Conservation (phyloP, 2,888 invertebrate species). For the Allophyes oxyacanthae region DNA sequence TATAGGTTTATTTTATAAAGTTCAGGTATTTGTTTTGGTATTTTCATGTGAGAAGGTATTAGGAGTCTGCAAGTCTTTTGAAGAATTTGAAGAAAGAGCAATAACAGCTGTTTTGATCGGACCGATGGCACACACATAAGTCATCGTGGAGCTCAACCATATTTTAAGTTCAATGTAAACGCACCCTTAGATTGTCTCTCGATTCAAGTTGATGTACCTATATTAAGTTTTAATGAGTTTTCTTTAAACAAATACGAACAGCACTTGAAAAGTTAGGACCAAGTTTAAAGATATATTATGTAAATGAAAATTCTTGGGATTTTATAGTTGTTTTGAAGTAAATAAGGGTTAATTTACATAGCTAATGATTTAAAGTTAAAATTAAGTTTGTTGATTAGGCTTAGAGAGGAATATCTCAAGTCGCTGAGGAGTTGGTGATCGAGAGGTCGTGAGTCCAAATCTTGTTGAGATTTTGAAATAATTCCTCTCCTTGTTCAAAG, state of each 20-base stretch:
- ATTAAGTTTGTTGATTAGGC: not conserved
- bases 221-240: constrained; percentile 64
- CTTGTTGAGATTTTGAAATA: no score
- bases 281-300: constrained; percentile 36
- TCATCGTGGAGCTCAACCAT: no score
- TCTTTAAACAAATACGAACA: constrained; percentile 57
- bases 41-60: no score
- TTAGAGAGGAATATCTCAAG: constrained; percentile 2
- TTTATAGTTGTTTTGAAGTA: constrained; percentile 31
- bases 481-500: no score
- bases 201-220: constrained; percentile 38
- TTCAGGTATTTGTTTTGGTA: no score
- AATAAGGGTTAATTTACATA: constrained; percentile 17
- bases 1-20: no score
- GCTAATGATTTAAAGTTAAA: constrained; percentile 1
- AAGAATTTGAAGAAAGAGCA: no score
- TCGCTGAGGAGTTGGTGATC: constrained; percentile 8
- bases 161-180: no score
- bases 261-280: constrained; percentile 37
- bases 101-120: no score
- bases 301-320: constrained; percentile 53
- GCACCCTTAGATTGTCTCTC: constrained; percentile 16
- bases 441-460: constrained; percentile 20
- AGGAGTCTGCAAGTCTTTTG: no score
- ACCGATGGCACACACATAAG: no score